A percentile compares a stretch with the other conserved stretches of the same genome.
Evolutionary conservation across 1,140 invertebrate genomes (phyloP).

Genomic region (Drosophila tropicalis): DNA sequence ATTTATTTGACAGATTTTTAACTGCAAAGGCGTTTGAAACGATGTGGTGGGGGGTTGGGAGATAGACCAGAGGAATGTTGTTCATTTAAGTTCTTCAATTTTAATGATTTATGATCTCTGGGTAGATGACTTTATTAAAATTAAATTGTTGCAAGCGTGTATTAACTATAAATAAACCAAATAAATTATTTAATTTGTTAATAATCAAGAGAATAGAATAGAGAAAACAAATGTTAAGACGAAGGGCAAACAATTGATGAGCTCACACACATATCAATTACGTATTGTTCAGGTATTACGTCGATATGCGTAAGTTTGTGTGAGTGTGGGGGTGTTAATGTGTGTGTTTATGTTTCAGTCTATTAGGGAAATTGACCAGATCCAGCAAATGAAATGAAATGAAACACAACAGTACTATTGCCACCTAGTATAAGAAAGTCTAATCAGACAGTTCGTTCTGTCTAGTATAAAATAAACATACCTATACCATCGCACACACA

Average conservation of each 20-base stretch:
- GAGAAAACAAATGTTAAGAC: not conserved
- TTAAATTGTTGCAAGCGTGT: conserved; percentile 10
- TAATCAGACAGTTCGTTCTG: conserved; percentile 35
- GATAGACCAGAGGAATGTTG: not conserved
- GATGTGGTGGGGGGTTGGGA: not conserved
- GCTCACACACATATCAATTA: conserved; percentile 16
- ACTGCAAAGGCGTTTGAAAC: not conserved
- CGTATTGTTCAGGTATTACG: conserved; percentile 10
- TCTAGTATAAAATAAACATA: conserved; percentile 70
- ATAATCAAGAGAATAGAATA: not conserved
- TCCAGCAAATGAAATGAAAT: conserved; percentile 23
- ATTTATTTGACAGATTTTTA: conserved; percentile 13
- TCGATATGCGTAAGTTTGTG: not conserved
- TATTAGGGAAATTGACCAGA: conserved; percentile 57
- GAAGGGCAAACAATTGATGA: conserved; percentile 13
- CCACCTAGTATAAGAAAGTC: conserved; percentile 28
- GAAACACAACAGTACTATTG: conserved; percentile 13
- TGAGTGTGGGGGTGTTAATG: not conserved
- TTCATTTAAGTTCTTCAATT: not conserved
- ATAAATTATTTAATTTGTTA: conserved; percentile 4
- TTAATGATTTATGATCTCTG: conserved; percentile 4
- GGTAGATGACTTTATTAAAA: conserved; percentile 8
- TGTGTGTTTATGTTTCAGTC: conserved; percentile 43
- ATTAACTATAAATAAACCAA: not conserved
- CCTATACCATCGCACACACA: conserved; percentile 20